Conservation (phyloP, 2,113 vertebrate genomes). For the Uropsilus gracilis region DNA sequence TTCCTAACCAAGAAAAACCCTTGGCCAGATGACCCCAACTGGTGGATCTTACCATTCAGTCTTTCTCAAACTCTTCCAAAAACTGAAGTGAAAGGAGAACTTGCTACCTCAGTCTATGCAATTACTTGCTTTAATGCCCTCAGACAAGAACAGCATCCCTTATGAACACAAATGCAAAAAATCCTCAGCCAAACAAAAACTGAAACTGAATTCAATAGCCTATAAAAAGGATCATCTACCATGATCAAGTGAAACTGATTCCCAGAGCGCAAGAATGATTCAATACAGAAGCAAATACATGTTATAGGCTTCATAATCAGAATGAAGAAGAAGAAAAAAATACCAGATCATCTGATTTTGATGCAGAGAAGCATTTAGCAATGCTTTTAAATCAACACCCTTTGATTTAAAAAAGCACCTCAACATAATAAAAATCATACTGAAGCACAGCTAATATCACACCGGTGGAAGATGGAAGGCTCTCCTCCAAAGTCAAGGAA, state of each 20-base stretch:
- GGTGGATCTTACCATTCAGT: neutral
- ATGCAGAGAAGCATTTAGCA: neutral
- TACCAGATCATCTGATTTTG: neutral
- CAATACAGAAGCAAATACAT: rapidly evolving
- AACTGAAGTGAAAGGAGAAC: too few species aligned
- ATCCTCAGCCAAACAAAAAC: neutral
- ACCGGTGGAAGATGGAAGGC: neutral
- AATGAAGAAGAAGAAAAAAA: neutral
- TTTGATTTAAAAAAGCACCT: neutral
- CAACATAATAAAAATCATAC: neutral
- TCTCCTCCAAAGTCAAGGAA: neutral
- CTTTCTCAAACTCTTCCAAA: neutral
- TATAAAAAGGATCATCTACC: neutral
- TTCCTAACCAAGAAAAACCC: neutral
- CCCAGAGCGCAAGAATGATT: neutral
- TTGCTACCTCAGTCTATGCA: neutral
- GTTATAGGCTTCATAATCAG: too few species aligned
- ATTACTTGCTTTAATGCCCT: neutral
- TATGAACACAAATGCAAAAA: neutral
- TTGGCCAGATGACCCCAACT: neutral
- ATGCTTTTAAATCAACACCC: neutral
- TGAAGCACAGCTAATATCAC: neutral
- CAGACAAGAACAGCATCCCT: neutral
- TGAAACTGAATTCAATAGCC: neutral
- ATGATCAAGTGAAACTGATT: neutral